Base-by-base conservation (phyloP, 2,797 vertebrate species). In the Stomatorhinus walkeri region DNA sequence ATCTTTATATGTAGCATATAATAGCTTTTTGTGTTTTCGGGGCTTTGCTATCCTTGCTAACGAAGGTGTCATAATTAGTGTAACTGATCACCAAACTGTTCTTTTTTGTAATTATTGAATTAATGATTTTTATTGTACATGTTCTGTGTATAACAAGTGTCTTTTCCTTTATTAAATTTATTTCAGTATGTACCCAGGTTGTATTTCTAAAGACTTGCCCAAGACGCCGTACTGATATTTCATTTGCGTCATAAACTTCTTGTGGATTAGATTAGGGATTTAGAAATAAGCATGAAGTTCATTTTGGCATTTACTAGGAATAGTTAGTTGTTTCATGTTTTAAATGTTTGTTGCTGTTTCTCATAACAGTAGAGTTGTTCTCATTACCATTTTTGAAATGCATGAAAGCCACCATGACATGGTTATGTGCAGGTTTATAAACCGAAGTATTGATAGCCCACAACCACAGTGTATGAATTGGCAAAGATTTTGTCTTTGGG, bases 131-230 rank as follows among this genome's bases (percentile, higher is more conserved):
- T 56, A 79, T 81, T 88, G 87, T 84, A 84, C 56, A 72, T 43
- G 43, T 89, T 89, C 48, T 85, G 32, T 89, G 88, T 85, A 85
- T 89, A 54, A 88, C 48, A 49, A 28, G 79, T 83, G 79, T 89
- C 24, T 89, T 16, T 85, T 61, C 43, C 85, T 28, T 87, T 79
- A 89, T 89, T 89, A 89, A 89, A 89, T 48, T 86, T 87, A 76
- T 54, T 52, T 64, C 61, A 79, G 24, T 54, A 56, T 86, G 83
- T 48, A 87, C 51, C 46, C 46, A 54, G 49, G 48, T 72, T 76
- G 19, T 14, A 22, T 87, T 46, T 61, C 32, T n/a, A 51, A 36
- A 49, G 14, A 49, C 43, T 89, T 46, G 64, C 56, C 46, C 43
- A 9, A 51, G 43, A 8, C 5, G n/a, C n/a, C 4, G 4, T 51